Percentiles rank a stretch among this genome's conserved stretches.
Conservation (phyloP, 2,888 invertebrate species). For the Gnatocerus cornutus region DNA sequence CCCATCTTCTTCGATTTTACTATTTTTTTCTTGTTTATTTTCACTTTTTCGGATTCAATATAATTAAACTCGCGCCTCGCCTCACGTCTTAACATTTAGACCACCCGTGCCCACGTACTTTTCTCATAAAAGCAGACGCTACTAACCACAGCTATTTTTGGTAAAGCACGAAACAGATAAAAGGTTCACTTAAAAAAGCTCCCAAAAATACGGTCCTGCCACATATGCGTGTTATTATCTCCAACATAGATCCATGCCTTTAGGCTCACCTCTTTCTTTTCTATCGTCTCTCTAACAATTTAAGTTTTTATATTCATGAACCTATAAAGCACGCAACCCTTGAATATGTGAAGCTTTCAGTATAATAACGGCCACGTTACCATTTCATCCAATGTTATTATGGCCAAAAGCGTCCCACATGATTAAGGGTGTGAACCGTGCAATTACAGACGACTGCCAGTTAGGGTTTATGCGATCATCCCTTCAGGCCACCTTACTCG, state of each 20-base stretch:
- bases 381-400: conserved; percentile 47
- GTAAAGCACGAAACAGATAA: conserved; percentile 3
- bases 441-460: conserved; percentile 52
- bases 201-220: conserved; percentile 16
- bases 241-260: conserved; percentile 13
- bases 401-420: conserved; percentile 50
- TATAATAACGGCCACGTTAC: conserved; percentile 47
- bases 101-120: too few species aligned
- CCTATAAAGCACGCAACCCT: conserved; percentile 54
- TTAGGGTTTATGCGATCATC: conserved; percentile 51
- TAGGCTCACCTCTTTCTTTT: conserved; percentile 35
- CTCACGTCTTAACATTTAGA: too few species aligned
- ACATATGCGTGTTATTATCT: conserved; percentile 38
- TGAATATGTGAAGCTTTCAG: conserved; percentile 34
- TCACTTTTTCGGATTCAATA: too few species aligned
- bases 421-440: conserved; percentile 53
- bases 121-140: too few species aligned
- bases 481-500: conserved; percentile 48
- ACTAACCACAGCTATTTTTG: not conserved
- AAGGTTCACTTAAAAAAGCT: not conserved
- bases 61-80: too few species aligned
- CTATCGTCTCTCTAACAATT: conserved; percentile 51
- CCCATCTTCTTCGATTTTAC: too few species aligned
- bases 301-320: conserved; percentile 54
- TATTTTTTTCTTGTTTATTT: too few species aligned